Conservation (phyloP, 2,888 invertebrate species). For the Theodoxus fluviatilis region DNA sequence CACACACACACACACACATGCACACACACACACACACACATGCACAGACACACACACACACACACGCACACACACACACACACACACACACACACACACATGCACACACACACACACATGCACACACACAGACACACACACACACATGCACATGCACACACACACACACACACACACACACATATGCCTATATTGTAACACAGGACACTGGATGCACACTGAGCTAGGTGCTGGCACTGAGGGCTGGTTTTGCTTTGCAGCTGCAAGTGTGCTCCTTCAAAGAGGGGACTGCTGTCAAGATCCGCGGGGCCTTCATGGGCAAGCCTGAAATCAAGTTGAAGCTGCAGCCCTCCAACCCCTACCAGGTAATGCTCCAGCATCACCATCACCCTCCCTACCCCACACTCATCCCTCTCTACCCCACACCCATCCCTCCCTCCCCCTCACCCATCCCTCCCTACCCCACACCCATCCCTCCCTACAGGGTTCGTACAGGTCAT, state of each 20-base stretch:
- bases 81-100: constrained; percentile 17
- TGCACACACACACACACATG: constrained; percentile 20
- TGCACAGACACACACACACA: constrained; percentile 15
- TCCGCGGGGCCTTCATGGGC: constrained; percentile 47
- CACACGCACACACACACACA: background rate
- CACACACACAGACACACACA: constrained; percentile 20
- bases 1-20: constrained; percentile 11
- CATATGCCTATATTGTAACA: background rate
- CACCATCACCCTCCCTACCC: no score
- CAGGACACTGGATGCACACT: background rate
- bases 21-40: constrained; percentile 17
- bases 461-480: no score
- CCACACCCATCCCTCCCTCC: background rate
- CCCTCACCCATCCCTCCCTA: background rate
- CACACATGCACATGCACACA: constrained; percentile 22
- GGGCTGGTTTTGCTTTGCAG: constrained; percentile 34
- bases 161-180: constrained; percentile 23
- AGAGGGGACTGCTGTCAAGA: constrained; percentile 49
- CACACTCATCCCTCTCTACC: background rate
- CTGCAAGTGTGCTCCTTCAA: constrained; percentile 44
- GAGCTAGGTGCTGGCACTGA: background rate
- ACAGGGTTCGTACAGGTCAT: no score
- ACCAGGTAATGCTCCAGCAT: constrained; percentile 44
- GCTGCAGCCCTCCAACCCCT: constrained; percentile 53
- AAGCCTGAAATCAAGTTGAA: constrained; percentile 51